Percentiles rank a stretch among this genome's conserved stretches.
These are phyloP conservation scores for Lamproptera curius DNA, from an alignment of 2,888 invertebrate species.

Conservation along the genomic window DNA sequence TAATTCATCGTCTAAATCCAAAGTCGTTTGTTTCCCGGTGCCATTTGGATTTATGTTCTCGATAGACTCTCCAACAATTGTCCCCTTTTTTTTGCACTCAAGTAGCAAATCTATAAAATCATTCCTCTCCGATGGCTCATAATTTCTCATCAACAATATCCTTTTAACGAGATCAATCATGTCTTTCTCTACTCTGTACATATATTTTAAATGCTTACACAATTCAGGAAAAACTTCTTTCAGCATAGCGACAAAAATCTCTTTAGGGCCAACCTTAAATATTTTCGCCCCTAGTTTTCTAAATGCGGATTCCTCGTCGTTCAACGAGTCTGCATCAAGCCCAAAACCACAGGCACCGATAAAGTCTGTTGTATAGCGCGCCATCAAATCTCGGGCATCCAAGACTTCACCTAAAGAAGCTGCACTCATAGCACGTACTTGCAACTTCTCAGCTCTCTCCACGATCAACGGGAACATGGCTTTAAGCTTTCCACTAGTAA, in stretches of 20 bases:
- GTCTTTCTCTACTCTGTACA: constrained; percentile 1
- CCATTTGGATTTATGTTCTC: constrained; percentile 22
- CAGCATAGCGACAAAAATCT: not conserved
- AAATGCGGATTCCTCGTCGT: constrained; percentile 47
- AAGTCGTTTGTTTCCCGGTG: constrained; percentile 16
- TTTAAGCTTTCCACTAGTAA: constrained; percentile 49
- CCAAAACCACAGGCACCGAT: constrained; percentile 59
- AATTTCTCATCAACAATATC: constrained; percentile 23
- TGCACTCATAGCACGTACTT: constrained; percentile 10
- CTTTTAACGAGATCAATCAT: constrained; percentile 14
- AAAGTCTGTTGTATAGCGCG: constrained; percentile 55
- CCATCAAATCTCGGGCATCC: constrained; percentile 56
- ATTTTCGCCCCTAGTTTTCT: constrained; percentile 45
- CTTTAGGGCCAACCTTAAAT: constrained; percentile 29
- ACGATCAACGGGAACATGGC: constrained; percentile 53
- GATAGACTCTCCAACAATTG: constrained; percentile 26
- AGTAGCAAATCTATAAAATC: constrained; percentile 34
- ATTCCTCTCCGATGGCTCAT: constrained; percentile 28
- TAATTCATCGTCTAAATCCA: constrained; percentile 24
- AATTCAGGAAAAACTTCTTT: not conserved
- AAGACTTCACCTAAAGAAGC: constrained; percentile 20
- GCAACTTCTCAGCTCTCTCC: constrained; percentile 47
- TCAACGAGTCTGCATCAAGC: constrained; percentile 47
- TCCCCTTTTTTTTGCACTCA: constrained; percentile 29
- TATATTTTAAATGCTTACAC: not conserved